Conservation (phyloP, 2,797 vertebrate species). For the Odontamblyopus rebecca region DNA sequence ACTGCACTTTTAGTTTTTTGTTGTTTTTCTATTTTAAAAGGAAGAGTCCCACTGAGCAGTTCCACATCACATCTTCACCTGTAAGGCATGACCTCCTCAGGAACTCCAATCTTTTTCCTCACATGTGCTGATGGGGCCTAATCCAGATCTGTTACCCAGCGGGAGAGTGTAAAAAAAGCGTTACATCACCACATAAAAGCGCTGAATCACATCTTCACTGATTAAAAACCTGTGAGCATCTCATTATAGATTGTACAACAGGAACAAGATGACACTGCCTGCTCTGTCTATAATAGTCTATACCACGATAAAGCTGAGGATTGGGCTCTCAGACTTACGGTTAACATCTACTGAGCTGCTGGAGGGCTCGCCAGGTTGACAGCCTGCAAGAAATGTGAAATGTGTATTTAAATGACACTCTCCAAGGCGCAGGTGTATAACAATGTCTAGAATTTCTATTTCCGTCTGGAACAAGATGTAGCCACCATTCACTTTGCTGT, state of each 20-base stretch:
- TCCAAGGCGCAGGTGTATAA: constrained; percentile 7
- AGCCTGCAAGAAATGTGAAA: constrained; percentile 13
- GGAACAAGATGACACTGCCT: neutral
- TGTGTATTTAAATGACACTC: constrained; percentile 7
- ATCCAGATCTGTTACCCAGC: constrained; percentile 57
- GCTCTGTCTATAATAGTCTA: neutral
- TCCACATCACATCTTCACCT: constrained; percentile 35
- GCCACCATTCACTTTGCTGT: constrained; percentile 22
- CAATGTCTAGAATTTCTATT: constrained; percentile 18
- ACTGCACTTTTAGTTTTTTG: too few relatives aligned
- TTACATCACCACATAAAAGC: constrained; percentile 43
- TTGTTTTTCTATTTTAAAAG: too few relatives aligned
- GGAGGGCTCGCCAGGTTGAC: constrained; percentile 4
- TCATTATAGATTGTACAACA: constrained; percentile 12
- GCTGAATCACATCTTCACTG: constrained; percentile 10
- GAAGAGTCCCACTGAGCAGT: constrained; percentile 30
- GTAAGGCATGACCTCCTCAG: constrained; percentile 33
- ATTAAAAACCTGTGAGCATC: constrained; percentile 15
- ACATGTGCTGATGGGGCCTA: constrained; percentile 46
- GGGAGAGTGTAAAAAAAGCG: constrained; percentile 37
- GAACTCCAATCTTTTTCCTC: constrained; percentile 41
- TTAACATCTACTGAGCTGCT: neutral
- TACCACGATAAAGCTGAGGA: neutral
- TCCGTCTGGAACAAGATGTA: constrained; percentile 23
- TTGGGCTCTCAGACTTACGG: neutral